Evolutionary conservation across 2,797 vertebrate genomes (phyloP), one percentile per base, ranked within the genome.

Genomic region (Tiaroga cobitis): DNA sequence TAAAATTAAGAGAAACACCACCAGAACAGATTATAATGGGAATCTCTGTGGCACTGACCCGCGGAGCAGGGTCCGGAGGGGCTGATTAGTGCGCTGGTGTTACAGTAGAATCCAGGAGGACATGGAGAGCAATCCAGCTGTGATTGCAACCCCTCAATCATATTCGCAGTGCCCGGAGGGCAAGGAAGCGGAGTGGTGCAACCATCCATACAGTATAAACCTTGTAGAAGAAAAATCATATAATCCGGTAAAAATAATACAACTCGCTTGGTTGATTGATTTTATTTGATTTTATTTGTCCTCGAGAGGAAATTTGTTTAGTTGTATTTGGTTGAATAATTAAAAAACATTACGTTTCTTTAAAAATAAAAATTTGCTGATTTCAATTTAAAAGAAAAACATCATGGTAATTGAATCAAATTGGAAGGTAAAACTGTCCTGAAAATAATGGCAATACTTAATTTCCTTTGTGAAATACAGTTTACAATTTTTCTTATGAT

Each of bases 41-140:
- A 75, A 85, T 69, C 3, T n/a, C 3, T 46, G 87, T 43, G 65
- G 70, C 51, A 24, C 89, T 95, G 91, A 90, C 96, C 96, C 56
- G 96, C 86, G 8, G 91, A 91, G 91, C 97, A 99, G 81, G 94
- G 92, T 51, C 97, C 97, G 9, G 96, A 96, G 0, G 96, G 97
- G 82, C 93, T 93, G 9, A 94, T 91, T 0, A 97, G 92, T 29
- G 94, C 96, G 18, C 88, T 88, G 88, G 77, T 89, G 88, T 93
- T 95, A 88, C 96, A 97, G 91, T 93, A 96, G 89, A 81, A 90
- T 65, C 95, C 96, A 10, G 93, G 87, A 74, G 96, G 95, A 85
- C 97, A 99, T 6, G 83, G 90, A 72, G 88, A 85, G 87, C 96
- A 96, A 88, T 93, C 92, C 41, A 56, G 84, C 39, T 74, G 87